Conservation (phyloP, 35 echinoderm and acorn worm genomes). For the Ophiothrix spiculata region DNA sequence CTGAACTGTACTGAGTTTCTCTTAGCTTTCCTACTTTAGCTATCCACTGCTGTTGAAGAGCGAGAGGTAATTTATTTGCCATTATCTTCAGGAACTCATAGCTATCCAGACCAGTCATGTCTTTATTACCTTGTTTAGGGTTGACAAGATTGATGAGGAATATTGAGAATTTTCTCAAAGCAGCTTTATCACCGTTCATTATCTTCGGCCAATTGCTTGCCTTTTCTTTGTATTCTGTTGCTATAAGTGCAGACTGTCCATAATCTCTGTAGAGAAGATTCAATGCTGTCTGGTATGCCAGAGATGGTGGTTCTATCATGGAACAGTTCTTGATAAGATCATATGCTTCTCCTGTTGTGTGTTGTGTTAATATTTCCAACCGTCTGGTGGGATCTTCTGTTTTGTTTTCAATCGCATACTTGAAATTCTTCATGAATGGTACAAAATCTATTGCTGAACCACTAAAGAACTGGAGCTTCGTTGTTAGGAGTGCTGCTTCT, state of each 20-base stretch:
- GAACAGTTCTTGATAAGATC: too few species aligned
- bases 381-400: background rate
- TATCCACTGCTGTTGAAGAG: constrained; percentile 46
- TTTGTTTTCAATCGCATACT: background rate
- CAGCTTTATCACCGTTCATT: constrained; percentile 17
- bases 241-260: too few species aligned
- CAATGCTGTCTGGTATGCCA: too few species aligned
- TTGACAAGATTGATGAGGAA: constrained; percentile 49
- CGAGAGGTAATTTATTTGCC: constrained; percentile 30
- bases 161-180: constrained; percentile 46
- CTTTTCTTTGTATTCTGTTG: constrained; percentile 33
- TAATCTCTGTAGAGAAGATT: too few species aligned
- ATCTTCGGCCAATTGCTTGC: constrained; percentile 37
- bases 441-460: background rate
- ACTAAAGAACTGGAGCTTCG: background rate
- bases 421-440: background rate
- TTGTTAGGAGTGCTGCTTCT: background rate
- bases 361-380: too few species aligned
- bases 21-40: constrained; percentile 21
- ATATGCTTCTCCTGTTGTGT: too few species aligned
- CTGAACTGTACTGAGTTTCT: constrained; percentile 15
- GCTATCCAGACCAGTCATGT: constrained; percentile 42
- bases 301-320: too few species aligned
- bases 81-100: constrained; percentile 33
- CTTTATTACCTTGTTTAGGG: constrained; percentile 15